Base-by-base conservation (phyloP, 1,140 invertebrate genomes). In the Papilio helenus region DNA sequence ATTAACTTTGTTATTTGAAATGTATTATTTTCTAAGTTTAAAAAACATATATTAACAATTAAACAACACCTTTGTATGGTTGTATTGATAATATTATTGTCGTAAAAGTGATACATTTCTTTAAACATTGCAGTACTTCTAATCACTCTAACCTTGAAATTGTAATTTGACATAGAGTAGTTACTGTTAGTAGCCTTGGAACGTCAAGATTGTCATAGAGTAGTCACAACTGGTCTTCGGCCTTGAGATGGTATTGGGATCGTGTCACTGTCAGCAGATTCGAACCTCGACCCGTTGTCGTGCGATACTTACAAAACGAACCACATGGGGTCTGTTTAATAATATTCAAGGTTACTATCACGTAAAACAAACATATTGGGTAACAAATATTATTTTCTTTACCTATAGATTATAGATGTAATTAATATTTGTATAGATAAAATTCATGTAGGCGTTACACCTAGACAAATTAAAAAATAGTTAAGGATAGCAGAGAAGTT, bases 221-320 rank as follows among this genome's bases (percentile, higher is more conserved):
- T 29, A 65, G 14, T 29, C 20, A 72, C 29, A 72, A 72, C 68
- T 72, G 34, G 68, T 72, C 34, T 72, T 14, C 68, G 68, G n/a
- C 29, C 34, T 72, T 72, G 68, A 72, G 18, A 18, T 44, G 1
- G 29, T 34, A 72, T 72, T 72, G 68, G 68, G 68, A 72, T 16
- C 68, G n/a, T 72, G 68, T 72, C 68, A 72, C 68, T 72, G 68
- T 20, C 68, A 20, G 2, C 18, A 1, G 39, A 0, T 8, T 44
- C 29, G 39, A 72, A 42, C 68, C 68, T 18, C 39, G 68, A 44
- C 68, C 68, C 39, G 68, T 18, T 7, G 2, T 2, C 8, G 68
- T 71, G 12, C 18, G 34, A 5, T 26, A 72, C 39, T 71, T 71
- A 71, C 65, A 72, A 39, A 72, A 72, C n/a, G 34, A 39, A n/a